Percentiles rank a stretch among this genome's conserved stretches.
Conservation (phyloP, 1,140 invertebrate species). For the Pygmarrhopalites habei region DNA sequence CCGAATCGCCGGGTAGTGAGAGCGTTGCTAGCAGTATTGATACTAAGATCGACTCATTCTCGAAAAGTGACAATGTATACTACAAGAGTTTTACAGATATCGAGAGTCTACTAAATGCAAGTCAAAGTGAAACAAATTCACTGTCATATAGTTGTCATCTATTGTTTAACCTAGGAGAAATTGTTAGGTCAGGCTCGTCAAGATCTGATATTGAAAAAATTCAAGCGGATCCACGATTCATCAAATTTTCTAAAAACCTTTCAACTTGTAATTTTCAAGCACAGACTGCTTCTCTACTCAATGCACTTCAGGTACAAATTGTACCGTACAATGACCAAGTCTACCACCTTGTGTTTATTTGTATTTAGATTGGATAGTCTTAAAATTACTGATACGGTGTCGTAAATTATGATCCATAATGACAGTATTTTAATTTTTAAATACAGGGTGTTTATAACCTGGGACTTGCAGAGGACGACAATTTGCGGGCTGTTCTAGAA, state of each 20-base stretch:
- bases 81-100: no score
- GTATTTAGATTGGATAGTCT: no score
- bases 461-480: background rate
- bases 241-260: slow-evolving; percentile 16
- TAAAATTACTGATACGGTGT: no score
- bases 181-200: background rate
- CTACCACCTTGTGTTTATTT: background rate
- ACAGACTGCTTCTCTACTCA: background rate
- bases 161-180: background rate
- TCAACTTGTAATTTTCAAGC: slow-evolving; percentile 15
- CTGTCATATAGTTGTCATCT: background rate
- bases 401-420: no score
- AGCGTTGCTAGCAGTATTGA: no score
- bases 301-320: background rate
- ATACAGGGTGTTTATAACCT: slow-evolving; percentile 16
- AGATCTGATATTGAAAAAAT: background rate
- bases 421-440: no score
- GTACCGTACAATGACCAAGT: no score
- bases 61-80: no score
- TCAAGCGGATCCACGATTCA: slow-evolving; percentile 18
- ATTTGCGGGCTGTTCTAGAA: slow-evolving; percentile 9
- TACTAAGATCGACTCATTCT: no score
- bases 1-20: no score
- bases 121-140: no score
- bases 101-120: no score